These are phyloP conservation scores for Pyrocoelia pectoralis DNA, from an alignment of 2,888 invertebrate genomes.

Conservation along the genomic window DNA sequence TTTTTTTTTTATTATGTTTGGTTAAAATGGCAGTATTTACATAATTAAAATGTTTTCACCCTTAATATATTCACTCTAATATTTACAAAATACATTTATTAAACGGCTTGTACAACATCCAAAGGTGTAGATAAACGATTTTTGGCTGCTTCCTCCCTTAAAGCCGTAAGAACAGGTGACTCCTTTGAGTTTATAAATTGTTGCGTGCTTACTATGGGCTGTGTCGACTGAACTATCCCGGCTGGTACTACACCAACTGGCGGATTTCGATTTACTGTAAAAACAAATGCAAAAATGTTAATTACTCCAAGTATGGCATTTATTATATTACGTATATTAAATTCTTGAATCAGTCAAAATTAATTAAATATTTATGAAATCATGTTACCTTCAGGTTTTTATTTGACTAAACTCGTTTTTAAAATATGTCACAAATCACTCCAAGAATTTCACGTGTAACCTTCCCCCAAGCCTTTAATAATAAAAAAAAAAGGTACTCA, in stretches of 20 bases:
- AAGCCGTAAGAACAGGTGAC: slow-evolving; percentile 54
- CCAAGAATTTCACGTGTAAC: slow-evolving; percentile 6
- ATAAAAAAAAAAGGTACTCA: slow-evolving; percentile 34
- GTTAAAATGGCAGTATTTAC: slow-evolving; percentile 2
- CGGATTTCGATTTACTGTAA: slow-evolving; percentile 56
- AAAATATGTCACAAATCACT: not conserved
- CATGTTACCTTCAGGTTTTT: not conserved
- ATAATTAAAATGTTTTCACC: not conserved
- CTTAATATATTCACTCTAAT: not conserved
- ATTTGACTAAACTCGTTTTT: slow-evolving; percentile 5
- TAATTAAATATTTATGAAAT: not conserved
- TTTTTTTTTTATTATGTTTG: too few relatives aligned
- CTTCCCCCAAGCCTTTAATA: slow-evolving; percentile 7
- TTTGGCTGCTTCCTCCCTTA: slow-evolving; percentile 58
- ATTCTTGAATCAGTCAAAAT: not conserved
- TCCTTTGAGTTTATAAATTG: slow-evolving; percentile 61
- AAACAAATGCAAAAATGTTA: not conserved
- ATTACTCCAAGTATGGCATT: not conserved
- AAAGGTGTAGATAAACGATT: slow-evolving; percentile 35
- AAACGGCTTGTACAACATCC: not conserved
- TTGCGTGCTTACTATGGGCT: slow-evolving; percentile 54
- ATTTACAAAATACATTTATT: not conserved
- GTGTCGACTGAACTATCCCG: slow-evolving; percentile 61
- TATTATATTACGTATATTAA: slow-evolving; percentile 2
- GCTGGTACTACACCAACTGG: slow-evolving; percentile 58